phyloP scores from a whole-genome alignment of 1,140 invertebrate species.

The Trissolcus basalis region DNA sequence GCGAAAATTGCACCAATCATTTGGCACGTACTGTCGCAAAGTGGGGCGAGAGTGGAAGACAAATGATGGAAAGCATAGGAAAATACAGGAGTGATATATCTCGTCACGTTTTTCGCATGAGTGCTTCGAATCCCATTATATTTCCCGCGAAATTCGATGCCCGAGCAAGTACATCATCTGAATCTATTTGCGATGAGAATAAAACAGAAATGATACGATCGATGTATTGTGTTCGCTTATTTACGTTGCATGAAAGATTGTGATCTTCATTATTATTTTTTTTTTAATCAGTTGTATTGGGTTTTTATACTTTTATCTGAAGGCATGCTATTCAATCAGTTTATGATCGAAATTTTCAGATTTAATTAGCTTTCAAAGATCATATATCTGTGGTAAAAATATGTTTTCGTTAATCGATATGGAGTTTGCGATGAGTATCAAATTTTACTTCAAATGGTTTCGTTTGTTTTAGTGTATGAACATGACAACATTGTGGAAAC shows the following conservation, averaged over 20 bases:
- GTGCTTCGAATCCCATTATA: slow-evolving; percentile 37
- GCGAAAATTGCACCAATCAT: slow-evolving; percentile 7
- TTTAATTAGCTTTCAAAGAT: no score
- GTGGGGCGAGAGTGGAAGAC: neutral
- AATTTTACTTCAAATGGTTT: no score
- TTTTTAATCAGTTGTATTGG: no score
- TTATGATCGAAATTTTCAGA: no score
- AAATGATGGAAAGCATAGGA: neutral
- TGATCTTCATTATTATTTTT: neutral
- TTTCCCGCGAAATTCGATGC: slow-evolving; percentile 13
- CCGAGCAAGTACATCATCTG: slow-evolving; percentile 24
- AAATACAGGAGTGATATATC: slow-evolving; percentile 20
- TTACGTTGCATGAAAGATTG: neutral
- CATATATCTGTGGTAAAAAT: no score
- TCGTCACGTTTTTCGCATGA: slow-evolving; percentile 29
- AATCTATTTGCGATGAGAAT: slow-evolving; percentile 35
- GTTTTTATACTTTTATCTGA: no score
- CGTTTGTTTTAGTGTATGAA: no score
- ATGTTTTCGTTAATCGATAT: no score
- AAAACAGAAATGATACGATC: slow-evolving; percentile 27
- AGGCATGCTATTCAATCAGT: no score
- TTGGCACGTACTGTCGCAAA: slow-evolving; percentile 3
- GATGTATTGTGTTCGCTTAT: slow-evolving; percentile 12
- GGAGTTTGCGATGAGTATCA: no score
- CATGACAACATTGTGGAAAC: no score